These are phyloP conservation scores for Eristalis pertinax DNA, from an alignment of 2,888 invertebrate genomes.

Conservation along the genomic window DNA sequence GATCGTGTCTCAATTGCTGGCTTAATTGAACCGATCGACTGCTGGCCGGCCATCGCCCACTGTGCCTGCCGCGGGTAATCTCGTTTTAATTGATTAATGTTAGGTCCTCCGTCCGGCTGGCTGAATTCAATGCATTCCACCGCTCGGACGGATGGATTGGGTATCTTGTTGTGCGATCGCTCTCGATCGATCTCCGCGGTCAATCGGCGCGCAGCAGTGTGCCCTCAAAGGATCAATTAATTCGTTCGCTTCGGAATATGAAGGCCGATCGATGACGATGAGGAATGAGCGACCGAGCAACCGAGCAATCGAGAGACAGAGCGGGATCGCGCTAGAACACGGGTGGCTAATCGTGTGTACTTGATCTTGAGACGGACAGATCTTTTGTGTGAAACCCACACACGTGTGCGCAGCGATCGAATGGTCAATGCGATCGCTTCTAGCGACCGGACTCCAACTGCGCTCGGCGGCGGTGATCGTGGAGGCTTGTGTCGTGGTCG, in stretches of 20 bases:
- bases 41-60: slow-evolving; percentile 43
- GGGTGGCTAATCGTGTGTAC: slow-evolving; percentile 67
- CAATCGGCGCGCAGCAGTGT: background rate
- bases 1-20: slow-evolving; percentile 41
- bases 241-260: slow-evolving; percentile 42
- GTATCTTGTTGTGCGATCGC: slow-evolving; percentile 29
- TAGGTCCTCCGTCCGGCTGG: background rate
- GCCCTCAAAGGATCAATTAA: slow-evolving; percentile 69
- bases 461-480: background rate
- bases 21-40: slow-evolving; percentile 46
- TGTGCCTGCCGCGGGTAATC: slow-evolving; percentile 34
- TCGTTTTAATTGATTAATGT: slow-evolving; percentile 61
- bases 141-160: background rate
- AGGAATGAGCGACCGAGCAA: slow-evolving; percentile 31
- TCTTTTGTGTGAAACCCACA: slow-evolving; percentile 62
- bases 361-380: slow-evolving; percentile 51
- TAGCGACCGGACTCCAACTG: background rate
- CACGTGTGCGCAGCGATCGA: background rate
- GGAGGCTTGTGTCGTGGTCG: background rate
- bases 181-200: slow-evolving; percentile 34
- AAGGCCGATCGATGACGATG: slow-evolving; percentile 49
- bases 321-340: slow-evolving; percentile 35
- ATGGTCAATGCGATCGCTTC: background rate
- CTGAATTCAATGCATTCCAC: background rate
- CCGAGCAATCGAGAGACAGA: too few relatives aligned